Base-by-base conservation (phyloP, 2,113 vertebrate genomes). In the Scartelaos histophorus region DNA sequence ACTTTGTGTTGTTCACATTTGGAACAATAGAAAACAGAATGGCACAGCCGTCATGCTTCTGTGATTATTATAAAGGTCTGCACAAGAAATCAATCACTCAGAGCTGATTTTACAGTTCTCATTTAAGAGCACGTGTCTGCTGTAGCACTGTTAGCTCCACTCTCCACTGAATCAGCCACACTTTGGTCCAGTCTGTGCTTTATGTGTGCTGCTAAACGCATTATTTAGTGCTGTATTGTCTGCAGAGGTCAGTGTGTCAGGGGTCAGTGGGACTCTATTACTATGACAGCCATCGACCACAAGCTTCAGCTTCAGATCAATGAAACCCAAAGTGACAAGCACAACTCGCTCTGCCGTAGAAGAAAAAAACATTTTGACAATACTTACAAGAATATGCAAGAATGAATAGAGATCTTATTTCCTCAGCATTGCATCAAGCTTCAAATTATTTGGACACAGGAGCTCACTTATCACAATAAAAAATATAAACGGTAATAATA, bases 61-160 rank as follows among this genome's bases (percentile, higher is more conserved):
- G 65, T 79, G 29, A 66, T 81, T 54, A 58, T 82, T 57, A 35
- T 13, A 69, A 84, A 64, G 56, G 61, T 69, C 7, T 12, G 11
- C 60, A 61, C 70, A 74, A 79, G 66, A 73, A 45, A 74, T 86
- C 70, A 69, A 57, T 87, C 69, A 74, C 65, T 61, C 69, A 13
- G 61, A 62, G 53, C 72, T 82, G 51, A 83, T 87, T 86, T 74
- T 29, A 65, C 56, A 73, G 34, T 58, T 67, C 16, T 70, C 24
- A 62, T 51, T 21, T 75, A 79, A 75, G 66, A 69, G 74, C 74
- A 66, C 38, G 9, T 60, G 72, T 76, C 58, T 75, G 46, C 66
- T 74, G 61, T 79, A 78, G 84, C n/a, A 73, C 19, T 38, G 79
- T 84, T 80, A 75, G 64, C 62, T 35, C 1, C 43, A 0, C 43